These are phyloP conservation scores for Bombus breviceps DNA, from an alignment of 1,140 invertebrate genomes.

Conservation along the genomic window DNA sequence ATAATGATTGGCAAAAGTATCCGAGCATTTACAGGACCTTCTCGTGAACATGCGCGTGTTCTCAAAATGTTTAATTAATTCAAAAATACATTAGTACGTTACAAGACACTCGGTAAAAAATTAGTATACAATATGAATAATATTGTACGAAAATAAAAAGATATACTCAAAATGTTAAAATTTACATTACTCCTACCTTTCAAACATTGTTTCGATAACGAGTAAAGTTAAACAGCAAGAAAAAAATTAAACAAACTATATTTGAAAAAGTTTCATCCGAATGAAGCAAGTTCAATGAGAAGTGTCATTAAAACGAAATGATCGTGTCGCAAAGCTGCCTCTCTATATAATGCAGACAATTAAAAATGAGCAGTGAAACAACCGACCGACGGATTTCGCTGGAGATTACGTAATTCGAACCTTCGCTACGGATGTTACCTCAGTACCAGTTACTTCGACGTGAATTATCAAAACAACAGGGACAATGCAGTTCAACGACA, in stretches of 20 bases:
- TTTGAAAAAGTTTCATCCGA: background rate
- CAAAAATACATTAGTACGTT: too few species aligned
- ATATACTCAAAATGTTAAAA: background rate
- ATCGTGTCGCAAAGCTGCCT: background rate
- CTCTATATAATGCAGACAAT: background rate
- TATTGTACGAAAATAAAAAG: too few species aligned
- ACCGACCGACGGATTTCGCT: background rate
- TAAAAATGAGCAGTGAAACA: slow-evolving; percentile 17
- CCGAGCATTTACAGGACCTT: background rate
- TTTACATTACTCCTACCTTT: too few species aligned
- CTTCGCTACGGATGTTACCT: slow-evolving; percentile 20
- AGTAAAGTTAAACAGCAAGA: background rate
- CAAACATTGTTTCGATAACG: background rate
- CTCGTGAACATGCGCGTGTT: background rate
- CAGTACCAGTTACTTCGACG: background rate
- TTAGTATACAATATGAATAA: too few species aligned
- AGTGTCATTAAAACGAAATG: background rate
- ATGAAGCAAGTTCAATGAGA: background rate
- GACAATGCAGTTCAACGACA: slow-evolving; percentile 14
- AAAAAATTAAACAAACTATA: background rate
- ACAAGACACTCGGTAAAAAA: too few species aligned
- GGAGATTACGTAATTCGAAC: slow-evolving; percentile 9
- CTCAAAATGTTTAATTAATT: too few species aligned
- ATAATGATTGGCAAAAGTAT: background rate
- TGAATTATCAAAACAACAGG: slow-evolving; percentile 13